Conservation (phyloP, 2,888 invertebrate genomes). For the Parnassius smintheus region DNA sequence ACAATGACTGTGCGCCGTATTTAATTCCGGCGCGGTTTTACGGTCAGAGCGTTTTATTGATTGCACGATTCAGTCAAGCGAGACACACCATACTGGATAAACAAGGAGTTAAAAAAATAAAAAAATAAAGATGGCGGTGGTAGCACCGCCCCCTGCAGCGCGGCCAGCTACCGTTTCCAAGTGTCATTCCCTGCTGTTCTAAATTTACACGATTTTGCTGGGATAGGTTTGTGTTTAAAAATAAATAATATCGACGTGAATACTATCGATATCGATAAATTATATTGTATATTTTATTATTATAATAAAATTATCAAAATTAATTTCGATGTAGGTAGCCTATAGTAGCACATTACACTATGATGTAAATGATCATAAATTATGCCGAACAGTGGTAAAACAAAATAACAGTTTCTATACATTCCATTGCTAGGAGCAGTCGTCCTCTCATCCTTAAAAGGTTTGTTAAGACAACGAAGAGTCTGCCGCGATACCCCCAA, state of each 20-base stretch:
- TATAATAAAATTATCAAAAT: no score
- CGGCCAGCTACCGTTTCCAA: conserved; percentile 72
- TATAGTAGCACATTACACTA: no score
- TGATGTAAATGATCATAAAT: no score
- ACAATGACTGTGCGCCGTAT: conserved; percentile 51
- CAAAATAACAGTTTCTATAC: no score
- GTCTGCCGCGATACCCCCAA: no score
- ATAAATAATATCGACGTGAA: conserved; percentile 3
- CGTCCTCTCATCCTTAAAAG: no score
- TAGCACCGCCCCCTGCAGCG: conserved; percentile 74
- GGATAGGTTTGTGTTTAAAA: conserved; percentile 12
- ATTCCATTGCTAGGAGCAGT: no score
- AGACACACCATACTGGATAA: conserved; percentile 71
- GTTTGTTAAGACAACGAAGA: no score
- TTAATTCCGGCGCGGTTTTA: conserved; percentile 71
- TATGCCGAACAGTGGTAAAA: no score
- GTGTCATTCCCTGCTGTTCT: conserved; percentile 67
- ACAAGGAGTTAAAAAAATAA: conserved; percentile 67
- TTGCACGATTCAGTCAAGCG: conserved; percentile 71
- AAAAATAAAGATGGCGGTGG: conserved; percentile 72
- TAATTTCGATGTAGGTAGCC: no score
- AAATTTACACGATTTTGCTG: conserved; percentile 31
- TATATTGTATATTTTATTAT: no score
- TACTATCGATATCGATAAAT: conserved; percentile 42
- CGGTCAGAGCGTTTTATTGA: conserved; percentile 75